A percentile compares a stretch with the other conserved stretches of the same genome.
Evolutionary conservation across 2,113 vertebrate species (phyloP).

Genomic region (Podarcis cretensis): DNA sequence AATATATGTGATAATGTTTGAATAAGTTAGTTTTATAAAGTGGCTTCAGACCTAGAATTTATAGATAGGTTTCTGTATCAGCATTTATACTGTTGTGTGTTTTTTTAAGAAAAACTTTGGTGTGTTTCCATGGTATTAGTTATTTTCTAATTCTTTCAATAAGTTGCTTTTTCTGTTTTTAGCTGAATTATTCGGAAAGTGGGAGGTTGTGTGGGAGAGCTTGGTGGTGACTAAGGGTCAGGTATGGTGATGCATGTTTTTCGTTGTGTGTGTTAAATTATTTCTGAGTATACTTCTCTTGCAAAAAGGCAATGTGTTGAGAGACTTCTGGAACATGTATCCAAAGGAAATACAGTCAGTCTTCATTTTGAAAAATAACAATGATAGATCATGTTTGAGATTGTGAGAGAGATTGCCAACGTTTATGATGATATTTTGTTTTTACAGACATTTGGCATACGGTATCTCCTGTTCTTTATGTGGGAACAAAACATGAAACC

Average conservation of each 20-base stretch:
- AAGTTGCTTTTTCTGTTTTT: neutral
- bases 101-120: neutral
- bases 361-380: neutral
- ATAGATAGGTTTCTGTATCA: neutral
- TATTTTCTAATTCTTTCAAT: neutral
- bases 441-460: neutral
- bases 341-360: neutral
- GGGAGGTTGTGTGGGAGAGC: neutral
- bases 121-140: neutral
- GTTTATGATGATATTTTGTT: neutral
- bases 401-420: neutral
- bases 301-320: too few species aligned
- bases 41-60: neutral
- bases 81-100: neutral
- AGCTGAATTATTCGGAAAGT: neutral
- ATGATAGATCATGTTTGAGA: neutral
- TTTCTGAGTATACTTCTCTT: too few species aligned
- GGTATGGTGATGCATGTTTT: neutral
- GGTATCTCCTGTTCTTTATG: neutral
- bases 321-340: neutral
- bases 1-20: neutral
- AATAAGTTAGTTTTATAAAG: neutral
- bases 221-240: slow-evolving; percentile 1
- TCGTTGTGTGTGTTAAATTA: neutral
- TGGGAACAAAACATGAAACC: neutral